phyloP scores from a whole-genome alignment of 2,888 invertebrate species.

The Hirtodrosophila cameraria region DNA sequence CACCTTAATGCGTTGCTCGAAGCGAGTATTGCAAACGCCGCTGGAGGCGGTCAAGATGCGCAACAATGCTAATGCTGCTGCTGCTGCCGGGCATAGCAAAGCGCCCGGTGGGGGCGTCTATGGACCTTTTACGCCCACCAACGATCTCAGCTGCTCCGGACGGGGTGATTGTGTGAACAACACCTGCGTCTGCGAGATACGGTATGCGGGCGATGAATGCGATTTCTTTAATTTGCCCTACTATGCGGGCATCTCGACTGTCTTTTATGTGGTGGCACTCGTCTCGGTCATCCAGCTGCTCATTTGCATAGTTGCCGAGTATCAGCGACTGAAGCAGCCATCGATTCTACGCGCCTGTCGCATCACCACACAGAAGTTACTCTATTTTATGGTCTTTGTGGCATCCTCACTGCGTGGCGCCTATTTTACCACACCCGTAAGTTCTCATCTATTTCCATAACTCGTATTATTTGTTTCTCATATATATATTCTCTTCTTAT shows the following conservation, averaged over 20 bases:
- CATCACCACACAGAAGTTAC: slow-evolving; percentile 94
- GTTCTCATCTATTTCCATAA: slow-evolving; percentile 70
- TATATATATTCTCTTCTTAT: background rate
- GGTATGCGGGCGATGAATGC: slow-evolving; percentile 93
- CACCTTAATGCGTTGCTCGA: slow-evolving; percentile 84
- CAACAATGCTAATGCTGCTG: too few relatives aligned
- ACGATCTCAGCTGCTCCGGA: slow-evolving; percentile 88
- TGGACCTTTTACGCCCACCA: slow-evolving; percentile 65
- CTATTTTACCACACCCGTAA: slow-evolving; percentile 95
- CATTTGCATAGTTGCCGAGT: slow-evolving; percentile 92
- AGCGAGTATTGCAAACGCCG: slow-evolving; percentile 81
- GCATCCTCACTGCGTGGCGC: slow-evolving; percentile 94
- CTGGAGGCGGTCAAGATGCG: slow-evolving; percentile 71
- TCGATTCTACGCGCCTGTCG: slow-evolving; percentile 92
- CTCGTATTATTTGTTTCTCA: too few relatives aligned
- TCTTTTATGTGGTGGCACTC: slow-evolving; percentile 93
- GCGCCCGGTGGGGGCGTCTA: slow-evolving; percentile 50
- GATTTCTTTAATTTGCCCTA: slow-evolving; percentile 93
- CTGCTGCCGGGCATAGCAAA: slow-evolving; percentile 62
- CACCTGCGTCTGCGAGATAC: slow-evolving; percentile 95
- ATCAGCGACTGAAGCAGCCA: slow-evolving; percentile 92
- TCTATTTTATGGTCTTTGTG: slow-evolving; percentile 94
- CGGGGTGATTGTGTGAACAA: slow-evolving; percentile 96
- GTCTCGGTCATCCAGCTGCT: slow-evolving; percentile 93
- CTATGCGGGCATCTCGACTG: slow-evolving; percentile 88